Percentiles rank a stretch among this genome's conserved stretches.
These are phyloP conservation scores for Lasioglossum leucozonium DNA, from an alignment of 2,888 invertebrate genomes.

Conservation along the genomic window DNA sequence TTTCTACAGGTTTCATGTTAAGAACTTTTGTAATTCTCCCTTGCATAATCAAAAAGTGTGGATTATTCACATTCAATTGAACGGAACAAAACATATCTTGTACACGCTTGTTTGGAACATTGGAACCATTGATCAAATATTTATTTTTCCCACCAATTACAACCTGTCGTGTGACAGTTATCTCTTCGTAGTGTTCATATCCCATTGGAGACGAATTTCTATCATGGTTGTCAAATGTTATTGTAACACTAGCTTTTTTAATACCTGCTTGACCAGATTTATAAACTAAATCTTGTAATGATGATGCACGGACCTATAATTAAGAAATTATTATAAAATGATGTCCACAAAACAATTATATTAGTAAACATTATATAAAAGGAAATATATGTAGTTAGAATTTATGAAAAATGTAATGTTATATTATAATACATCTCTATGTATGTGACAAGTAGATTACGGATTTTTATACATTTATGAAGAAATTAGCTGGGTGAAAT, in stretches of 20 bases:
- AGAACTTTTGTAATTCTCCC: conserved; percentile 99
- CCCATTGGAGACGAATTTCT: conserved; percentile 93
- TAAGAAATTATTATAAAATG: neutral
- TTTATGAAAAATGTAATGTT: neutral
- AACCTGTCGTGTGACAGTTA: conserved; percentile 96
- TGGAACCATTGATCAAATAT: conserved; percentile 96
- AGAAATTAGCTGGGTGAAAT: neutral
- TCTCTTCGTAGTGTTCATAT: conserved; percentile 95
- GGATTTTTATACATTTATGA: no score
- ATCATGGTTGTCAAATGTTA: conserved; percentile 97
- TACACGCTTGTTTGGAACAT: conserved; percentile 95
- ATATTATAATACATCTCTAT: neutral
- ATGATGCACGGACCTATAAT: conserved; percentile 93
- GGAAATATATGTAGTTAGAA: no score
- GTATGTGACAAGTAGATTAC: neutral
- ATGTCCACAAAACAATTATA: neutral
- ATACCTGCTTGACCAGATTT: conserved; percentile 98
- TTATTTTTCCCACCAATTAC: conserved; percentile 95
- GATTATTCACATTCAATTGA: conserved; percentile 99
- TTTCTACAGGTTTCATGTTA: conserved; percentile 99
- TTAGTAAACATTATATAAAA: no score
- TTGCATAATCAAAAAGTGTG: conserved; percentile 99
- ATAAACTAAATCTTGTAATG: conserved; percentile 97
- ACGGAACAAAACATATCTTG: conserved; percentile 98
- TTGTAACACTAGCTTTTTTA: conserved; percentile 97